A percentile compares a stretch with the other conserved stretches of the same genome.
Evolutionary conservation across 92 coral and sea anemone species (phyloP).

Genomic region (Parazoanthus swiftii): DNA sequence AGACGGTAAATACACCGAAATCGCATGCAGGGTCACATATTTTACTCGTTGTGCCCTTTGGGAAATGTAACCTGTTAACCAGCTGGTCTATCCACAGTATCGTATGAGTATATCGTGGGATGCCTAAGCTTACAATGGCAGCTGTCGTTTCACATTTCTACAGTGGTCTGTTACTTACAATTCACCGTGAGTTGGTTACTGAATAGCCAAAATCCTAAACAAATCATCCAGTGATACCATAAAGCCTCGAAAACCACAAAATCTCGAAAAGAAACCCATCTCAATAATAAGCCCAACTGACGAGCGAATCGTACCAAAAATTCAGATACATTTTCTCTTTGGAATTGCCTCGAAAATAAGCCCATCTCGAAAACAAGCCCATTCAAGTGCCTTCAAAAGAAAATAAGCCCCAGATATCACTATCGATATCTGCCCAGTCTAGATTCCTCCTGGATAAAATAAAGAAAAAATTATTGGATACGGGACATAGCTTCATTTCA

Average conservation of each 20-base stretch:
- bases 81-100: conserved; percentile 38
- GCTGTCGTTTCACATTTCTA: conserved; percentile 33
- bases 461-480: conserved; percentile 38
- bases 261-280: no score
- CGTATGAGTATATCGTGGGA: conserved; percentile 21
- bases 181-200: conserved; percentile 27
- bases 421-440: conserved; percentile 19
- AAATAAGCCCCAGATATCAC: conserved; percentile 37
- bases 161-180: conserved; percentile 23
- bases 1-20: conserved; percentile 1
- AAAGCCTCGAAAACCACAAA: conserved; percentile 32
- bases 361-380: background rate
- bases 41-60: no score
- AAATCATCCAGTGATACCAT: conserved; percentile 24
- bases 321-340: background rate
- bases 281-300: conserved; percentile 11
- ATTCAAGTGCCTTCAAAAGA: conserved; percentile 29
- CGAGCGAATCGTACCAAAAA: no score
- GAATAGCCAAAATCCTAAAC: conserved; percentile 23
- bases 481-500: conserved; percentile 37
- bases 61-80: conserved; percentile 27
- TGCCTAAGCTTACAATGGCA: conserved; percentile 32
- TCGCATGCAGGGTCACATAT: background rate
- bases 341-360: conserved; percentile 27
- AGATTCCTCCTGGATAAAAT: conserved; percentile 32